Conservation (phyloP, 2,888 invertebrate species). For the Dynastes grantii region DNA sequence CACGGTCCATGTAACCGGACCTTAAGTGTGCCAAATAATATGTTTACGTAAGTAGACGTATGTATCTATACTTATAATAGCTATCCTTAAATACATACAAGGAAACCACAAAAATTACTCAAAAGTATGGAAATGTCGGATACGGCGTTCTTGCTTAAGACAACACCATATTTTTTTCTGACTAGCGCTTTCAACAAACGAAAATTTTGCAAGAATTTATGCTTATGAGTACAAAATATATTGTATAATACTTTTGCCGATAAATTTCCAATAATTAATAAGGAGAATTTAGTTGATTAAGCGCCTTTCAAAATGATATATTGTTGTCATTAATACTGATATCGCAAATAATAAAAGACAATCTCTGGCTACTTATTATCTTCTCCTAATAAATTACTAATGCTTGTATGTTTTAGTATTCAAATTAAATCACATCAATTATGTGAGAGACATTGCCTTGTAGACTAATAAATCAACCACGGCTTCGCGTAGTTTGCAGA, state of each 20-base stretch:
- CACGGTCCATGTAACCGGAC: too few relatives aligned
- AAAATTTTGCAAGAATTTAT: not conserved
- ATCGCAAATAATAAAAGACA: not conserved
- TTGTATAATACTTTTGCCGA: not conserved
- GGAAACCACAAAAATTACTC: too few relatives aligned
- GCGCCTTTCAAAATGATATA: slow-evolving; percentile 15
- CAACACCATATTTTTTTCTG: too few relatives aligned
- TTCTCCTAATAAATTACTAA: slow-evolving; percentile 41
- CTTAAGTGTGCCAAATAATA: too few relatives aligned
- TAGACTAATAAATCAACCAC: slow-evolving; percentile 45
- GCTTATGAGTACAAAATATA: not conserved
- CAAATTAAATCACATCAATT: slow-evolving; percentile 41
- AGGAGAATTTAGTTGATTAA: not conserved
- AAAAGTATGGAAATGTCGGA: too few relatives aligned
- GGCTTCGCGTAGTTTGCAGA: slow-evolving; percentile 43
- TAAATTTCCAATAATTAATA: not conserved
- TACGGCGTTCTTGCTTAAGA: too few relatives aligned
- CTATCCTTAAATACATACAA: too few relatives aligned
- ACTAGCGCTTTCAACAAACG: not conserved
- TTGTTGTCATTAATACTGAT: slow-evolving; percentile 20
- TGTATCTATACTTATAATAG: too few relatives aligned
- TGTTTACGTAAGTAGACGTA: too few relatives aligned
- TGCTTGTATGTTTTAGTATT: slow-evolving; percentile 42
- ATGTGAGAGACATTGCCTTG: slow-evolving; percentile 34
- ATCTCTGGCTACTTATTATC: slow-evolving; percentile 26